phyloP scores from a whole-genome alignment of 2,113 vertebrate genomes.

The Sturnus vulgaris region DNA sequence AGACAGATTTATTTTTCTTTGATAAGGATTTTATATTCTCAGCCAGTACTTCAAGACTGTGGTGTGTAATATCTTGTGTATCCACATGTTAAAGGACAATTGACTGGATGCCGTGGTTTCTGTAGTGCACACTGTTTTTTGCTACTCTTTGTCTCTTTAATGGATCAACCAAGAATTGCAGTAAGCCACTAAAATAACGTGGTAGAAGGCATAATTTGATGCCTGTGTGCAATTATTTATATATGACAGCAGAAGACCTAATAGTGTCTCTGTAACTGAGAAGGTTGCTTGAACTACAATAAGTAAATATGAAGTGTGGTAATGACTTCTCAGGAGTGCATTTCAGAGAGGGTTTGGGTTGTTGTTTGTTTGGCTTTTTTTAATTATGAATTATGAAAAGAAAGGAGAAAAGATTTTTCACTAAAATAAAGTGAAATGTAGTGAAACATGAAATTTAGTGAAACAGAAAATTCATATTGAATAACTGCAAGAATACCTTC shows the following conservation, averaged over 20 bases:
- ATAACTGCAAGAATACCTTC: not conserved
- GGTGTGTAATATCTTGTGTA: not conserved
- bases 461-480: not conserved
- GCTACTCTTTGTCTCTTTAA: not conserved
- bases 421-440: not conserved
- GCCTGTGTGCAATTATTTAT: not conserved
- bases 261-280: not conserved
- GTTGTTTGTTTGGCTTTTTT: not conserved
- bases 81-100: not conserved
- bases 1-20: not conserved
- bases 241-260: not conserved
- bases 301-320: not conserved
- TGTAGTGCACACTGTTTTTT: rapidly evolving
- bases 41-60: not conserved
- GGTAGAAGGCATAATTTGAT: not conserved
- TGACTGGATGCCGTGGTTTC: not conserved
- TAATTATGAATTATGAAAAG: not conserved
- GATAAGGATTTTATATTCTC: not conserved
- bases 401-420: not conserved
- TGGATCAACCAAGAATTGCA: not conserved
- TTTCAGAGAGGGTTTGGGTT: not conserved
- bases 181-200: not conserved
- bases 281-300: not conserved
- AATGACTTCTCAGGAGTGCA: not conserved
- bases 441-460: not conserved